Base-by-base conservation (phyloP, 2,888 invertebrate species). In the Amorpha juglandis region DNA sequence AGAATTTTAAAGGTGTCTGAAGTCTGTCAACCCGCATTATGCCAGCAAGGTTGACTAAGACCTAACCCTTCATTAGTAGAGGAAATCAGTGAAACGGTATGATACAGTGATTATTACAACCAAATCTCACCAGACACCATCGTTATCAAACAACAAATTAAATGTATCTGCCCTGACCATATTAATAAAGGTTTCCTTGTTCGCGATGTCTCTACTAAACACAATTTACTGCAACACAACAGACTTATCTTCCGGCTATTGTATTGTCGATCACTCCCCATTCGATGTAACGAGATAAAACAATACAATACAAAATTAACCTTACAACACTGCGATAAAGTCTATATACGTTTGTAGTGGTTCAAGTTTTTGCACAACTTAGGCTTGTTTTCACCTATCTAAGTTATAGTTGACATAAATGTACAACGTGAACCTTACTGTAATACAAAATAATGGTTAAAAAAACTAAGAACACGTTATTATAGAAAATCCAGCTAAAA, bases 251-350 rank as follows among this genome's bases (percentile, higher is more conserved):
- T 67, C 64, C 67, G 66, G 47, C 73, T 63, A 73, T 75, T 75
- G 73, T 72, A 33, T 62, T 70, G 74, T 73, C 75, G 69, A 67
- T 75, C 73, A 72, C 68, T 67, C 53, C 63, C 65, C 68, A 55
- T 55, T 55, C 50, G 21, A 65, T 68, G 38, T 65, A 65, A 27
- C 38, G 48, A 33, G 64, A 52, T 68, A 63, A 63, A 27, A 16
- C 38, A 42, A 8, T 65, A 55, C 65, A 70, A 16, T 42, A 63
- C n/a, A 71, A 67, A 73, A 27, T 64, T 62, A 52, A 69, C 71
- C 68, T 65, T 75, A 73, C 45, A 1, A 0, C 62, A 27, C 14
- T 0, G 53, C 1, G 9, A 67, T 70, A 74, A 64, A 66, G 62
- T 47, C 65, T 33, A 27, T 19, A 66, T 38, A 55, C 27, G 52